A percentile compares a stretch with the other conserved stretches of the same genome.
phyloP scores from a whole-genome alignment of 37 sponge, comb jelly and placozoan genomes.

The Crambe crambe region DNA sequence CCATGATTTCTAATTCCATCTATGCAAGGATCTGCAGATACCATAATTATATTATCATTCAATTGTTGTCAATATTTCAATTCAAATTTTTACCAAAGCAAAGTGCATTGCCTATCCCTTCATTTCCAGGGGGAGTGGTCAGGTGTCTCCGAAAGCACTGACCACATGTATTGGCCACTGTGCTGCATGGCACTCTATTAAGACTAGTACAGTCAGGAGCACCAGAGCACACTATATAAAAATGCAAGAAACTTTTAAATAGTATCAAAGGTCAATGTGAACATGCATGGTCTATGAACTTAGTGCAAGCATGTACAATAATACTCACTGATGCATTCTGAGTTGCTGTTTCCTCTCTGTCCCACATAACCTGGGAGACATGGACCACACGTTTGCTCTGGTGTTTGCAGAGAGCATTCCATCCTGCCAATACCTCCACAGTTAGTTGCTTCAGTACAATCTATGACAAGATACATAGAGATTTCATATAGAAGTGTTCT shows the following conservation, averaged over 20 bases:
- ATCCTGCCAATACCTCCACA: slow-evolving; percentile 26
- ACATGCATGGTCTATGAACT: background rate
- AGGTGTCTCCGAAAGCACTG: slow-evolving; percentile 35
- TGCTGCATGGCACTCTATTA: slow-evolving; percentile 36
- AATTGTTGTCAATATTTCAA: too few relatives aligned
- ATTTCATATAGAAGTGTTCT: background rate
- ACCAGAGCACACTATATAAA: slow-evolving; percentile 33
- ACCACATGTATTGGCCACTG: slow-evolving; percentile 46
- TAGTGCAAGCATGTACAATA: too few relatives aligned
- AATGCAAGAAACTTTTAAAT: background rate
- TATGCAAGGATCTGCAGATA: slow-evolving; percentile 37
- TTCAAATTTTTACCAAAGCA: slow-evolving; percentile 26
- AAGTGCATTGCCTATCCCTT: slow-evolving; percentile 23
- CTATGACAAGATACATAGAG: slow-evolving; percentile 12
- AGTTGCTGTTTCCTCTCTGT: slow-evolving; percentile 15
- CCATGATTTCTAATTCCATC: slow-evolving; percentile 55
- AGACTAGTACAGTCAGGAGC: slow-evolving; percentile 45
- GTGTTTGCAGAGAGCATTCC: slow-evolving; percentile 48
- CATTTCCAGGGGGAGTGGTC: slow-evolving; percentile 18
- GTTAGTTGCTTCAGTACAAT: slow-evolving; percentile 41
- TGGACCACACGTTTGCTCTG: slow-evolving; percentile 63
- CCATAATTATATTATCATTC: too few relatives aligned
- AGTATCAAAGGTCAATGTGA: background rate
- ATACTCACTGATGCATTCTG: slow-evolving; percentile 46
- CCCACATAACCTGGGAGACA: slow-evolving; percentile 42